These are phyloP conservation scores for Drosophila sturtevanti DNA, from an alignment of 1,140 invertebrate species.

Conservation along the genomic window DNA sequence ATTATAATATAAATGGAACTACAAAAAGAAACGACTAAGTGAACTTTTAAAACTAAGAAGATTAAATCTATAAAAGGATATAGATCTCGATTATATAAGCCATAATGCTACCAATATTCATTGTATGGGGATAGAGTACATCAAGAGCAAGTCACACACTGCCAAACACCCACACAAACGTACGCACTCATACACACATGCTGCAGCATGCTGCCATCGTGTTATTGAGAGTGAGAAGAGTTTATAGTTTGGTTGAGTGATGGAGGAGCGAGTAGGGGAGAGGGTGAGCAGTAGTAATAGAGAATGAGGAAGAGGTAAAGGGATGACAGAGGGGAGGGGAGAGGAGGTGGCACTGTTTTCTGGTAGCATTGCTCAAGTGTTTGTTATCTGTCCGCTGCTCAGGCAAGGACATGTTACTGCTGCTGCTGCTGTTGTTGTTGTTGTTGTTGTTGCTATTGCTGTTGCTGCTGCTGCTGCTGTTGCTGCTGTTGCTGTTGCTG, in stretches of 20 bases:
- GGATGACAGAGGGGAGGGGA: background rate
- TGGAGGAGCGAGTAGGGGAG: too few species aligned
- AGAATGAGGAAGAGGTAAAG: background rate
- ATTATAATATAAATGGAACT: too few species aligned
- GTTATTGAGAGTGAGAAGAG: conserved; percentile 16
- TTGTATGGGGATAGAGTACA: background rate
- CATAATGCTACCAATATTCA: background rate
- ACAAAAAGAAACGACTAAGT: too few species aligned
- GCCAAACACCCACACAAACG: background rate
- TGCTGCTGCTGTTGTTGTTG: conserved; percentile 25
- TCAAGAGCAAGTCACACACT: conserved; percentile 16
- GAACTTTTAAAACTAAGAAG: too few species aligned
- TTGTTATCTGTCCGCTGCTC: conserved; percentile 63
- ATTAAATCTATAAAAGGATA: background rate
- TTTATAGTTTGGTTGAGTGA: conserved; percentile 14
- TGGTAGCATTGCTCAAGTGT: conserved; percentile 64
- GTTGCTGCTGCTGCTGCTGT: conserved; percentile 26
- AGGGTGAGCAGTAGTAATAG: background rate
- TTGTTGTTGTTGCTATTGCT: conserved; percentile 17
- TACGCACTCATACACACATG: conserved; percentile 8
- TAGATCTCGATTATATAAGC: background rate
- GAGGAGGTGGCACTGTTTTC: conserved; percentile 28
- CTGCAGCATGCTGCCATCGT: conserved; percentile 8
- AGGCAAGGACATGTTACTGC: conserved; percentile 45
- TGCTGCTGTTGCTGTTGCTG: conserved; percentile 18